Base-by-base conservation (phyloP, 2,888 invertebrate species). In the Phortica magna region DNA sequence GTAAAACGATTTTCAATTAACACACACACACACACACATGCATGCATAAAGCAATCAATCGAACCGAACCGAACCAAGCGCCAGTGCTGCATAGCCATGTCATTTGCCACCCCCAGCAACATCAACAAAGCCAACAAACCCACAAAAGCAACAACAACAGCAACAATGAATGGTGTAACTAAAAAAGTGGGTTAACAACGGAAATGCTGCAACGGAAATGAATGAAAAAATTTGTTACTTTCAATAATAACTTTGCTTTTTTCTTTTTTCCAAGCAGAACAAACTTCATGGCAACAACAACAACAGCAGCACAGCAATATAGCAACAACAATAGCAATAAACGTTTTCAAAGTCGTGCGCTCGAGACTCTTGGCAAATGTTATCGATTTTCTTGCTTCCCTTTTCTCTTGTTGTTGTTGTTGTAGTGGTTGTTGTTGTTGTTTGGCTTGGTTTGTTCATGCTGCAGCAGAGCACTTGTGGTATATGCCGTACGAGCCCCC, bases 251-350 rank as follows among this genome's bases (percentile, higher is more conserved):
- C 31, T 48, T 48, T 48, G 9, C 14, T 12, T 48, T 48, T 9
- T 9, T 14, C 14, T 48, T 48, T 48, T 48, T 9, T 48, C 7
- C 14, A 2, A 12, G 48, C 10, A 48, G 48, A 12, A 12, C 48
- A 48, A 31, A 48, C 48, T 48, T 48, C 14, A 48, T 43, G 10
- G 10, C 48, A 48, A 74, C 7, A 59, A 65, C 71, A 73, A 67
- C 68, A 48, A 48, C 7, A 48, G 5, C 31, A n/a, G n/a, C 77
- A 76, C 72, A 77, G 81, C 82, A 81, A 81, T 76, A 76, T 68
- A 77, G 81, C 82, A 81, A 81, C 82, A 82, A 82, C 79, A 83
- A 31, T 31, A 31, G 31, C 31, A 31, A 31, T 31, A 31, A 31
- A 31, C 31, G 31, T 31, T 31, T 31, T 31, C 31, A 31, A 48